A percentile compares a stretch with the other conserved stretches of the same genome.
phyloP scores from a whole-genome alignment of 2,888 invertebrate genomes.

The Imbricaverruca yamaguchii region DNA sequence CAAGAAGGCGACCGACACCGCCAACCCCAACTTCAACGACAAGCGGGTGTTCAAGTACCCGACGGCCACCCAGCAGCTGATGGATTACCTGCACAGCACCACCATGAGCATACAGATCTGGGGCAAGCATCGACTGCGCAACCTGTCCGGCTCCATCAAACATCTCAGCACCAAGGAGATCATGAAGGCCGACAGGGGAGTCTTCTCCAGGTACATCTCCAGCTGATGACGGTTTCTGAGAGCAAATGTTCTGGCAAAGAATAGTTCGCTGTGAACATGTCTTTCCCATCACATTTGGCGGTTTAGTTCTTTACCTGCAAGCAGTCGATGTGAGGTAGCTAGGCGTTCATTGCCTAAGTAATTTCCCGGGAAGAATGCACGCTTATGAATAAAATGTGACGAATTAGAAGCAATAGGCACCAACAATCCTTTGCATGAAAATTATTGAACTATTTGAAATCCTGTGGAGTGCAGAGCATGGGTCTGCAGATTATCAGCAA shows the following conservation, averaged over 20 bases:
- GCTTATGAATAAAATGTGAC: too few relatives aligned
- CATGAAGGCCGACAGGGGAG: constrained; percentile 37
- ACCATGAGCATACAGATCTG: constrained; percentile 46
- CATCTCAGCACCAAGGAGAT: constrained; percentile 38
- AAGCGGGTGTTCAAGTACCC: constrained; percentile 43
- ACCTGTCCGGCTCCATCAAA: constrained; percentile 32
- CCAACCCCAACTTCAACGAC: constrained; percentile 46
- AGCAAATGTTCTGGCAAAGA: background rate
- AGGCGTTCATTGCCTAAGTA: too few relatives aligned
- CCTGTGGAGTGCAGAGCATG: too few relatives aligned
- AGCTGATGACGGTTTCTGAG: background rate
- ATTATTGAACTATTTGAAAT: too few relatives aligned
- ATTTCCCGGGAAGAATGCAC: too few relatives aligned
- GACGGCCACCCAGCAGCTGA: constrained; percentile 45
- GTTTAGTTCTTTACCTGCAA: too few relatives aligned
- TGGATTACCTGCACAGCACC: constrained; percentile 45
- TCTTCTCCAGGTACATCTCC: constrained; percentile 34
- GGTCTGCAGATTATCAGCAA: too few relatives aligned
- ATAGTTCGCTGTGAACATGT: too few relatives aligned
- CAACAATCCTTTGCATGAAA: too few relatives aligned
- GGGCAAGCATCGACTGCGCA: constrained; percentile 43
- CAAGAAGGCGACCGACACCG: constrained; percentile 39
- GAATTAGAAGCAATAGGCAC: too few relatives aligned
- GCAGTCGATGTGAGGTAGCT: too few relatives aligned
- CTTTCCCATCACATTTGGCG: too few relatives aligned